Percentiles rank a stretch among this genome's conserved stretches.
These are phyloP conservation scores for Megaleporinus macrocephalus DNA, from an alignment of 2,113 vertebrate species.

Conservation along the genomic window DNA sequence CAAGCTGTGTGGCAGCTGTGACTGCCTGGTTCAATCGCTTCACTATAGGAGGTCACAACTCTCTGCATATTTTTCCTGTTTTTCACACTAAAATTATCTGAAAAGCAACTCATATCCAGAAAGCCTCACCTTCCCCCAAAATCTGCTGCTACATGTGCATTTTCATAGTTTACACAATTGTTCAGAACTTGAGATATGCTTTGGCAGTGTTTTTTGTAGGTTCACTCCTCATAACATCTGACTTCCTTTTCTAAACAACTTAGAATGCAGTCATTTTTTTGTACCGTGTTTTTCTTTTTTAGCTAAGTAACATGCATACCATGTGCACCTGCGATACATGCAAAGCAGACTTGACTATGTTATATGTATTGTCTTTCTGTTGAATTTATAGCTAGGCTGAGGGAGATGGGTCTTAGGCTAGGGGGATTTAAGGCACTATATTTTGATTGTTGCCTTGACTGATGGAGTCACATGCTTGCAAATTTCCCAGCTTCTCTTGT, in stretches of 20 bases:
- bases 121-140: conserved; percentile 27
- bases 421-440: conserved; percentile 74
- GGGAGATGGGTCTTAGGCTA: conserved; percentile 69
- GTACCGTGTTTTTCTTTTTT: too few species aligned
- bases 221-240: not conserved
- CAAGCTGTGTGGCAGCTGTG: conserved; percentile 78
- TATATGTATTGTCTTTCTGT: conserved; percentile 74
- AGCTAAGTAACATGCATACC: too few species aligned
- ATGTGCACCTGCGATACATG: conserved; percentile 29
- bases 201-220: not conserved
- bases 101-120: conserved; percentile 74
- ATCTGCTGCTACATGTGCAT: conserved; percentile 40
- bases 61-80: conserved; percentile 32
- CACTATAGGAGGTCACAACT: conserved; percentile 70
- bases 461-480: conserved; percentile 78
- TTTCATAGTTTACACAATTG: conserved; percentile 49
- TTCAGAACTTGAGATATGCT: not conserved
- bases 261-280: not conserved
- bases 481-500: conserved; percentile 73
- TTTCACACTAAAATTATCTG: conserved; percentile 78
- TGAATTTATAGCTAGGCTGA: conserved; percentile 74
- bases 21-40: conserved; percentile 78
- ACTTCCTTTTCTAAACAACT: not conserved
- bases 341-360: conserved; percentile 71
- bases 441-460: conserved; percentile 81